Percentiles rank a stretch among this genome's conserved stretches.
These are phyloP conservation scores for Lysandra coridon DNA, from an alignment of 2,888 invertebrate genomes.

Conservation along the genomic window DNA sequence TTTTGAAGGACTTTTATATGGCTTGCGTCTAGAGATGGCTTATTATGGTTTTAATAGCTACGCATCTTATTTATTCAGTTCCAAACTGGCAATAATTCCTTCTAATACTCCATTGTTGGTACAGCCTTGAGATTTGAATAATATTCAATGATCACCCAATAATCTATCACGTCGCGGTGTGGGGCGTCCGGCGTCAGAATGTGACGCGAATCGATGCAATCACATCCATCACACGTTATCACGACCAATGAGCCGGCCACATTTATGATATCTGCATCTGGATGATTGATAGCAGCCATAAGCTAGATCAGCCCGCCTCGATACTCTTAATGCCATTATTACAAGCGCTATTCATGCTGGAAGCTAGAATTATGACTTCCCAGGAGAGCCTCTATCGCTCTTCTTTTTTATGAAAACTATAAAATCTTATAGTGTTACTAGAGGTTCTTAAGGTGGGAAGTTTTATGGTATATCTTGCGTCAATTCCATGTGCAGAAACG, in stretches of 20 bases:
- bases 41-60: background rate
- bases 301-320: background rate
- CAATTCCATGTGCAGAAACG: background rate
- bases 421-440: background rate
- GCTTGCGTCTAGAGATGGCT: background rate
- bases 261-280: constrained; percentile 15
- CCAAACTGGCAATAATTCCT: background rate
- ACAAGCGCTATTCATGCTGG: background rate
- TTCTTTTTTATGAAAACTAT: background rate
- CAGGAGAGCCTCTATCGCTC: background rate
- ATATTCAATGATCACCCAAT: background rate
- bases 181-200: constrained; percentile 12
- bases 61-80: background rate
- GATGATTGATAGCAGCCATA: constrained; percentile 13
- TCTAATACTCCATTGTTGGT: background rate
- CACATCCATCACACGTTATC: constrained; percentile 31
- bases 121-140: background rate
- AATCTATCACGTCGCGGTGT: background rate
- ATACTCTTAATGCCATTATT: background rate
- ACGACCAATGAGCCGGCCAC: background rate
- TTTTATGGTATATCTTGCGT: background rate
- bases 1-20: background rate
- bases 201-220: constrained; percentile 32
- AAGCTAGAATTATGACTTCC: background rate
- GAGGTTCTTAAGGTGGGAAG: background rate